phyloP scores from a whole-genome alignment of 2,797 vertebrate genomes.

The Falco cherrug region DNA sequence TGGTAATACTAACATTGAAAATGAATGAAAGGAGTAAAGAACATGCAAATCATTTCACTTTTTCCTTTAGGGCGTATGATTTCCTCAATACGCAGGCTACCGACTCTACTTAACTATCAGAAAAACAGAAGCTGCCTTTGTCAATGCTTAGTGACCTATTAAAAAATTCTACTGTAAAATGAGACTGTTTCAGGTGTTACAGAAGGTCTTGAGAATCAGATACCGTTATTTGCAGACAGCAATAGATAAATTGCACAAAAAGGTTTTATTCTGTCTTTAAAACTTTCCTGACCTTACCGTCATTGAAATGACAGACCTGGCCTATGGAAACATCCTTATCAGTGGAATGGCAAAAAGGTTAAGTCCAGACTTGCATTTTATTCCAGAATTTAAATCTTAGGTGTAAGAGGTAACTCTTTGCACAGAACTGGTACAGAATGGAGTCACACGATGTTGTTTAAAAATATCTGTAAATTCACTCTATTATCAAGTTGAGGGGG shows the following conservation, averaged over 20 bases:
- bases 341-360: background rate
- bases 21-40: background rate
- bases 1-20: background rate
- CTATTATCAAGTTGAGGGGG: background rate
- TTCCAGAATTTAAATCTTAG: background rate
- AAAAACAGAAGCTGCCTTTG: background rate
- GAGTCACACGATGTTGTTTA: background rate
- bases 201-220: background rate
- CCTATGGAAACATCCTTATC: background rate
- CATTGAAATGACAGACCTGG: background rate
- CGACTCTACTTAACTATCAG: background rate
- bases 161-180: background rate
- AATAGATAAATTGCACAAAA: background rate
- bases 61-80: background rate
- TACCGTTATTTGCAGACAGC: background rate
- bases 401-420: background rate
- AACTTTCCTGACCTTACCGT: background rate
- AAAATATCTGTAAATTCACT: background rate
- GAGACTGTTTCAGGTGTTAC: background rate
- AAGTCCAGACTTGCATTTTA: background rate
- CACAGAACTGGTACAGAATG: background rate
- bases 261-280: background rate
- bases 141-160: background rate
- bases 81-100: background rate
- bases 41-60: background rate